Conservation (phyloP, 2,888 invertebrate species). For the Ormyrus thymus region DNA sequence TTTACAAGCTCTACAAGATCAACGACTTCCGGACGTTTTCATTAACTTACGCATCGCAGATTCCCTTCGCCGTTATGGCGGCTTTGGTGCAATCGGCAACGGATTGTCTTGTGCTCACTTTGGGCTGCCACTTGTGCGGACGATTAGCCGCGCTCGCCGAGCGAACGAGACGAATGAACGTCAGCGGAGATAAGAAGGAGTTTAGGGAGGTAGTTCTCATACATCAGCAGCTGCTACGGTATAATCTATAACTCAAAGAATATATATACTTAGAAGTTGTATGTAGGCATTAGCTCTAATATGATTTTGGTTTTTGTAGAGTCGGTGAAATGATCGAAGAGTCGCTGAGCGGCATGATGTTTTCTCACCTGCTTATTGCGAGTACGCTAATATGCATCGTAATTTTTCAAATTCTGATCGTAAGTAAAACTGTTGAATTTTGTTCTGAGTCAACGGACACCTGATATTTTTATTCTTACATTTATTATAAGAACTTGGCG, state of each 20-base stretch:
- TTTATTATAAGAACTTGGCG: constrained; percentile 34
- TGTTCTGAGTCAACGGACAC: neutral
- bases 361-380: constrained; percentile 59
- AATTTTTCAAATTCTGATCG: constrained; percentile 49
- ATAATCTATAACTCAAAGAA: neutral
- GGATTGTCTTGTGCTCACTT: constrained; percentile 65
- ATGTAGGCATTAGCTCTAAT: neutral
- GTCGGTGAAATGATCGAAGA: constrained; percentile 59
- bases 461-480: neutral
- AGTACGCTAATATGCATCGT: constrained; percentile 62
- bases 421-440: constrained; percentile 1
- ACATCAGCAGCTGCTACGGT: constrained; percentile 30
- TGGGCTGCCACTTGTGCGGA: constrained; percentile 66
- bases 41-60: constrained; percentile 61
- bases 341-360: constrained; percentile 59
- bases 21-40: constrained; percentile 50
- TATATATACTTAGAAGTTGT: too few relatives aligned
- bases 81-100: constrained; percentile 63
- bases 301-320: constrained; percentile 53
- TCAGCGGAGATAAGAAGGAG: neutral
- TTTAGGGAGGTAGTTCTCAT: neutral
- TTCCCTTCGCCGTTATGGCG: constrained; percentile 64
- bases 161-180: constrained; percentile 56
- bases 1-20: constrained; percentile 61
- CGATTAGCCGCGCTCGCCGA: constrained; percentile 63